phyloP scores from a whole-genome alignment of 2,113 vertebrate genomes.

The Malurus melanocephalus region DNA sequence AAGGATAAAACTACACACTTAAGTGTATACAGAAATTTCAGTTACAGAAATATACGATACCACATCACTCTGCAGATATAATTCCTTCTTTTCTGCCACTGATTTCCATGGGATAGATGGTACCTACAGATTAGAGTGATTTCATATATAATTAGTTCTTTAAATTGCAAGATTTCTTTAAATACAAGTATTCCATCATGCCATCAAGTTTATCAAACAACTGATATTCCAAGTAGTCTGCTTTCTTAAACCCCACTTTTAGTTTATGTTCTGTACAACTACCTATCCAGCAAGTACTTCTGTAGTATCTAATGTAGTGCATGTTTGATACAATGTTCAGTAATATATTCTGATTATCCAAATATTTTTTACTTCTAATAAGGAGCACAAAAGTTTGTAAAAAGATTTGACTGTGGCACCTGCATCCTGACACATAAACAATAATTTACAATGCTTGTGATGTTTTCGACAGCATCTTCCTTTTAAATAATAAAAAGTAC shows the following conservation, averaged over 20 bases:
- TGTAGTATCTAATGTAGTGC: neutral
- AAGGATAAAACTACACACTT: neutral
- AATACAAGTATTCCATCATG: neutral
- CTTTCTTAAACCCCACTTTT: neutral
- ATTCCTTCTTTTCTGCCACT: neutral
- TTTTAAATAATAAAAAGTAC: slow-evolving; percentile 47
- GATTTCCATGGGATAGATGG: neutral
- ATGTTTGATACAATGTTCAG: neutral
- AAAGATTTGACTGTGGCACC: slow-evolving; percentile 13
- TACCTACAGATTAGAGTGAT: neutral
- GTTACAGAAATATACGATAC: neutral
- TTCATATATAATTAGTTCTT: neutral
- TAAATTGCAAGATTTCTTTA: neutral
- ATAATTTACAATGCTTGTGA: slow-evolving; percentile 44
- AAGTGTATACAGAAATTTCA: neutral
- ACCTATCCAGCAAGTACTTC: neutral
- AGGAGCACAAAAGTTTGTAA: neutral
- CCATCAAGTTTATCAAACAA: neutral
- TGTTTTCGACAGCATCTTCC: neutral
- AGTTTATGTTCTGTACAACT: neutral
- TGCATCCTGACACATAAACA: slow-evolving; percentile 42
- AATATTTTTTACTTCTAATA: slow-evolving; percentile 10
- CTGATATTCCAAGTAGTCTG: neutral
- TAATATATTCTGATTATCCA: slow-evolving; percentile 36
- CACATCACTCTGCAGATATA: neutral